Evolutionary conservation across 2,797 vertebrate genomes (phyloP), one percentile per base, ranked within the genome.

Genomic region (Echeneis naucrates): DNA sequence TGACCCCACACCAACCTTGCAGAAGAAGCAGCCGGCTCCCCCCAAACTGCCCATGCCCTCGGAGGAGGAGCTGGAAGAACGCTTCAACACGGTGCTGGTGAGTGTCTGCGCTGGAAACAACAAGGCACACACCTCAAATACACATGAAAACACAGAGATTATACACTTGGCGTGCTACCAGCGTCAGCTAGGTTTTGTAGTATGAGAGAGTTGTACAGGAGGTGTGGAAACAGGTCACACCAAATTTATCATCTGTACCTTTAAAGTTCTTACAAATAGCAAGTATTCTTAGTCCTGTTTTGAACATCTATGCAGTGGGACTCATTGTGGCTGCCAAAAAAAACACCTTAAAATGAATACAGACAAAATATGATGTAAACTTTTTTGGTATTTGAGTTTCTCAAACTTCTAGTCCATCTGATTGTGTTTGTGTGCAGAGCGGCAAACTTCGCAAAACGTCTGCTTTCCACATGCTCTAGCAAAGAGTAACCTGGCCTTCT

Each of bases 1-100:
- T 26, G 88, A 89, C 47, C 85, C 92, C 5, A 55, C 91, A 2
- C 77, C 90, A n/a, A 35, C 84, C 37, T 68, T 89, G 53, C 88
- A 92, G 45, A 95, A 92, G 89, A 95, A 92, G 88, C 94, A 95
- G 87, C 82, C 93, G 0, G 75, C 94, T 33, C 68, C 94, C 66
- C 91, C 94, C 6, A 97, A 96, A 82, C 94, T 95, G 73, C 96
- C 96, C 77, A 95, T 97, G 94, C 97, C 97, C 4, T 85, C 88
- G 3, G 95, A 95, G 4, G 92, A 94, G 4, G 96, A 98, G 89
- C 93, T 98, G 90, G 96, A 97, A 73, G 95, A 97, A 65, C 92
- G 96, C 56, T 98, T 98, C 90, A 95, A 90, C 38, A 88, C 91
- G 75, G 97, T 97, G 48, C 92, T 98, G 96, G 97, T 98, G 91